Evolutionary conservation across 2,888 invertebrate genomes (phyloP).

Genomic region (Drosophila emarginata): DNA sequence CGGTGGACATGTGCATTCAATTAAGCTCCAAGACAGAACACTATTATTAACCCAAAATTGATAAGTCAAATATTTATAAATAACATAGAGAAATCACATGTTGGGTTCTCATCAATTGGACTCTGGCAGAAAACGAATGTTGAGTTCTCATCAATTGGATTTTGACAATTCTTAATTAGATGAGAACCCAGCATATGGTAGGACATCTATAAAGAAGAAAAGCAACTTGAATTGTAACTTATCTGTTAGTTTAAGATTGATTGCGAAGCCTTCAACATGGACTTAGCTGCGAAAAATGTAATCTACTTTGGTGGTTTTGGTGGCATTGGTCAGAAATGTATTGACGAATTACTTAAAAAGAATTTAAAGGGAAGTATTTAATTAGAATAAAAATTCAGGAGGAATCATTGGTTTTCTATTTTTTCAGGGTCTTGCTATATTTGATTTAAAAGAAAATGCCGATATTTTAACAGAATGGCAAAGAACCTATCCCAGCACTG

Average conservation of each 20-base stretch:
- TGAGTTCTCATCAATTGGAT: neutral
- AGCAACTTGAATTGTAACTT: neutral
- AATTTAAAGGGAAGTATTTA: neutral
- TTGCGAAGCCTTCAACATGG: neutral
- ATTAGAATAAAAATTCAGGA: neutral
- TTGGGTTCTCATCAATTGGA: too few species aligned
- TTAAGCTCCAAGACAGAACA: too few species aligned
- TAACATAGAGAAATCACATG: too few species aligned
- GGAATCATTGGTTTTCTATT: neutral
- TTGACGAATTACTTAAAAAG: neutral
- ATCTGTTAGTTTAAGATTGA: neutral
- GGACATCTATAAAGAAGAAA: neutral
- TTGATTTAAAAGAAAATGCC: slow-evolving; percentile 1
- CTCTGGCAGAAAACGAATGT: too few species aligned
- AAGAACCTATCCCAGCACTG: neutral
- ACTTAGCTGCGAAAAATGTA: neutral
- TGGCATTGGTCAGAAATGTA: slow-evolving; percentile 8
- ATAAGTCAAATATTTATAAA: too few species aligned
- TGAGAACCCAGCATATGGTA: neutral
- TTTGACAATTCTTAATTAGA: neutral
- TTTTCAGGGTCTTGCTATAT: slow-evolving; percentile 1
- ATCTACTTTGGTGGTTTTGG: slow-evolving; percentile 4
- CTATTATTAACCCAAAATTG: too few species aligned
- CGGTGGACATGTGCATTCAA: too few species aligned
- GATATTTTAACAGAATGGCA: neutral